These are phyloP conservation scores for Caradrina kadenii DNA, from an alignment of 2,888 invertebrate species.

Conservation along the genomic window DNA sequence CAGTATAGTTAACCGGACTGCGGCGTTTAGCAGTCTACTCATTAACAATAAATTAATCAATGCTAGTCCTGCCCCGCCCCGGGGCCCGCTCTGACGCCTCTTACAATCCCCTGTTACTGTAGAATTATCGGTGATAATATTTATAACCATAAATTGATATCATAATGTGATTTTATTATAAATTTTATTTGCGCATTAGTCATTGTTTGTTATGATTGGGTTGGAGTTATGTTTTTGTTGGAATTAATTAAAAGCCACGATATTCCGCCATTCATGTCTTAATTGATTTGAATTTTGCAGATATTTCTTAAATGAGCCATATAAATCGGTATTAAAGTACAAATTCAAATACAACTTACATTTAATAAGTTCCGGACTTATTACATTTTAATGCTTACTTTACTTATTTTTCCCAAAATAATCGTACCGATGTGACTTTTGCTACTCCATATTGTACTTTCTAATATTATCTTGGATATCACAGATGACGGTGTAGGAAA, in stretches of 20 bases:
- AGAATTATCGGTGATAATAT: conserved; percentile 61
- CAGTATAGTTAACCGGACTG: conserved; percentile 57
- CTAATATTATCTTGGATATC: too few relatives aligned
- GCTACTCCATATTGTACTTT: too few relatives aligned
- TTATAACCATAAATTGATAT: conserved; percentile 61
- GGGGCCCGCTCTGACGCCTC: conserved; percentile 63
- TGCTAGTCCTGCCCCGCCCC: conserved; percentile 60
- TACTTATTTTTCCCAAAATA: too few relatives aligned
- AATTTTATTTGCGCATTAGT: conserved; percentile 24
- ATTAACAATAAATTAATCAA: conserved; percentile 86
- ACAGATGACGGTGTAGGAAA: too few relatives aligned
- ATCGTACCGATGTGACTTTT: too few relatives aligned
- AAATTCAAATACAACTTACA: neutral
- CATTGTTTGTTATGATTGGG: conserved; percentile 14
- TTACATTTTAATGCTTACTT: too few relatives aligned
- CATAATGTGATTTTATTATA: conserved; percentile 41
- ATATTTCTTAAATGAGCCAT: neutral
- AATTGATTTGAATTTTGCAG: neutral
- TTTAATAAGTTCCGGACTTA: too few relatives aligned
- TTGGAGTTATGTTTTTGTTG: neutral
- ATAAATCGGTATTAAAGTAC: too few relatives aligned
- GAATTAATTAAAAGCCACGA: neutral
- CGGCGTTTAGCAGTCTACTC: conserved; percentile 77
- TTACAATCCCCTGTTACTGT: conserved; percentile 39
- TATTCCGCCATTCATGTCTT: neutral